Evolutionary conservation across 2,888 invertebrate genomes (phyloP).

Genomic region (Trichogramma dendrolimi): DNA sequence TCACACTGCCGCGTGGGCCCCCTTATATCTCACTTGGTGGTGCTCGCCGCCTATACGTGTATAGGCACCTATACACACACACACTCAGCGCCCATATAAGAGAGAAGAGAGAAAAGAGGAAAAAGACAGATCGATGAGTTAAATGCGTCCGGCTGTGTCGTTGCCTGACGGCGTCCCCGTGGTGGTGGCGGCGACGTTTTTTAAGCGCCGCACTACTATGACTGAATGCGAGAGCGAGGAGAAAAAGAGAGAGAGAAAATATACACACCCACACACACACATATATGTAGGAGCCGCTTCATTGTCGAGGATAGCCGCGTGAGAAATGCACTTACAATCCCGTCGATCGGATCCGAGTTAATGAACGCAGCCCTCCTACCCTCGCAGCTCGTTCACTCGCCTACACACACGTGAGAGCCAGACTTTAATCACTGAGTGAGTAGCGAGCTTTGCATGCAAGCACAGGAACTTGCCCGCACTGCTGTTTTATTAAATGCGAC

Average conservation of each 20-base stretch:
- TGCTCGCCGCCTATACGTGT: no score
- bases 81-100: not conserved
- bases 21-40: no score
- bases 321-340: conserved; percentile 27
- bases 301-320: conserved; percentile 7
- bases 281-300: conserved; percentile 1
- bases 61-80: no score
- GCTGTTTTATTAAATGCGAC: conserved; percentile 14
- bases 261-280: not conserved
- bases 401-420: conserved; percentile 9
- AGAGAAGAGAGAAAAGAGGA: conserved; percentile 9
- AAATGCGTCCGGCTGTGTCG: conserved; percentile 17
- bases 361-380: not conserved
- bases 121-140: conserved; percentile 21
- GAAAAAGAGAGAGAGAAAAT: no score
- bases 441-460: not conserved
- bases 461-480: not conserved
- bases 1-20: not conserved
- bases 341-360: conserved; percentile 16
- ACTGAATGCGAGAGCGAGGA: no score
- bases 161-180: conserved; percentile 15
- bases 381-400: not conserved
- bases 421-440: conserved; percentile 11
- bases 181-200: not conserved
- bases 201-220: no score